Conservation (phyloP, 2,113 vertebrate genomes). For the Oryzias javanicus region DNA sequence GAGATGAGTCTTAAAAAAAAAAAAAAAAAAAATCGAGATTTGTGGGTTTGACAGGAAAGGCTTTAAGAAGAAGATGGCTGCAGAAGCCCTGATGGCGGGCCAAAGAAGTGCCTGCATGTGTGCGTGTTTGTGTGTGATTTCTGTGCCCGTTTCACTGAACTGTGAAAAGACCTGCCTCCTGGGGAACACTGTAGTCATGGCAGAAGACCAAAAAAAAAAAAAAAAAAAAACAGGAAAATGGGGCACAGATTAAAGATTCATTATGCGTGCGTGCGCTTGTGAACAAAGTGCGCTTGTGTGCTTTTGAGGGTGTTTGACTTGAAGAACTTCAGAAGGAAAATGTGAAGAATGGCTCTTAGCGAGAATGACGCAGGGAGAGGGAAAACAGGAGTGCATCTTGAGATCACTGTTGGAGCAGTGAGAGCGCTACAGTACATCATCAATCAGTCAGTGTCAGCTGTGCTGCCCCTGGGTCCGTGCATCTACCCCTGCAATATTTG, state of each 20-base stretch:
- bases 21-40: constrained; percentile 23
- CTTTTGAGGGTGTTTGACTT: constrained; percentile 61
- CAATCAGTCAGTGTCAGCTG: constrained; percentile 2
- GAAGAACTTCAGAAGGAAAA: constrained; percentile 41
- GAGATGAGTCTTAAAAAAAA: constrained; percentile 1
- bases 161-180: constrained; percentile 64
- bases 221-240: constrained; percentile 53
- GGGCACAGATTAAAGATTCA: constrained; percentile 75
- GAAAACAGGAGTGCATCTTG: constrained; percentile 27
- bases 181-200: constrained; percentile 69
- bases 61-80: constrained; percentile 29
- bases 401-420: constrained; percentile 23
- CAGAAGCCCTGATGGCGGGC: constrained; percentile 31
- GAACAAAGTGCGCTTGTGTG: constrained; percentile 47
- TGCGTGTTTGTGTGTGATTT: constrained; percentile 31
- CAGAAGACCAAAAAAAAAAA: constrained; percentile 64
- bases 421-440: constrained; percentile 5
- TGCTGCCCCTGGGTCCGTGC: constrained; percentile 4
- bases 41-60: constrained; percentile 16
- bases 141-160: constrained; percentile 57
- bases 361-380: constrained; percentile 31
- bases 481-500: not conserved
- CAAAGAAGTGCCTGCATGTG: constrained; percentile 24
- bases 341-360: constrained; percentile 53
- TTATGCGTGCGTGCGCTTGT: constrained; percentile 49